Base-by-base conservation (phyloP, 1,140 invertebrate species). In the Phymastichus coffea region DNA sequence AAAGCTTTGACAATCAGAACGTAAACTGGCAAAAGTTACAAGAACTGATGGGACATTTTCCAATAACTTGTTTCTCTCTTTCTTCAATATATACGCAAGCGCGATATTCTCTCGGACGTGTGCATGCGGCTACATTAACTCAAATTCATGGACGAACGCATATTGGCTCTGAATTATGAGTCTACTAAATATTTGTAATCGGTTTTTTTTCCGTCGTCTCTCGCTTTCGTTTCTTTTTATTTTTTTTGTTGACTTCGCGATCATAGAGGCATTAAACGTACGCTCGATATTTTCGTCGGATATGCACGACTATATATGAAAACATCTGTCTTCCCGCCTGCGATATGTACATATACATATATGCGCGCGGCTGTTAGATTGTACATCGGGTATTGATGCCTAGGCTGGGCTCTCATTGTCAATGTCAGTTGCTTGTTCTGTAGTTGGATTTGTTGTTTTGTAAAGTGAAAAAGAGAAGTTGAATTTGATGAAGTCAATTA, bases 91-190 rank as follows among this genome's bases (percentile, higher is more conserved):
- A n/a, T 23, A 23, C 43, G 9, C 8, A 28, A 40, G 3, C n/a
- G 9, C 25, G 15, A 48, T 57, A 48, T 48, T 48, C 48, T 38
- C n/a, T 4, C 6, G n/a, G 12, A 4, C 8, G 20, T 35, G 14
- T 38, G 19, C 40, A n/a, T n/a, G n/a, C 28, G 30, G 41, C 30
- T 57, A n/a, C 26, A 35, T 41, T 48, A 57, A 57, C 33, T 57
- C 15, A 25, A 10, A 48, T 57, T 57, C 47, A 57, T 51, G 56
- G 25, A 8, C 37, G 37, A 41, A 12, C 26, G 46, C 22, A 33
- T 57, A 57, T 57, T 51, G 56, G 56, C 47, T 57, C 35, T 43
- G 54, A 57, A 57, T 57, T 43, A 51, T 47, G 56, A 49, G 46
- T 26, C 20, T 17, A 40, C 44, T 57, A 57, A 47, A 57, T 57